Evolutionary conservation across 1,140 invertebrate genomes (phyloP), one percentile per base, ranked within the genome.

Genomic region (Platyura marginata): DNA sequence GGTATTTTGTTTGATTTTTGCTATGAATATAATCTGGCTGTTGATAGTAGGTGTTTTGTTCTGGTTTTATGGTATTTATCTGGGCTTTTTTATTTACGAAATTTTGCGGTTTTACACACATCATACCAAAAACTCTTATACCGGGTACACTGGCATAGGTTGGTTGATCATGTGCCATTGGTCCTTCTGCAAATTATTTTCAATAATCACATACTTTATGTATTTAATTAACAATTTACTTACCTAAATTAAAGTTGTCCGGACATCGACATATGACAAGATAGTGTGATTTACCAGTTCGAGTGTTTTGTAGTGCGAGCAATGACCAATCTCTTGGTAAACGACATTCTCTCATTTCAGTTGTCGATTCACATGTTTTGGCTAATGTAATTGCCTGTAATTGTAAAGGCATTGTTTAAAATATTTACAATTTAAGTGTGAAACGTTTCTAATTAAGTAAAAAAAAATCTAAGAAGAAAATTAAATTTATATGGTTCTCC

Each of bases 261-360:
- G 86, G 83, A 68, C 89, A 93, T 51, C 85, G 72, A 58, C 89
- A 94, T 47, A 92, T 90, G 40, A 92, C 88, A 36, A 94, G 67
- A 57, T 92, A 94, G 63, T 94, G 88, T 6, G 88, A 89, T 64
- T 93, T 92, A 46, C 89, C 89, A 6, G 87, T 93, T 51, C 88
- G 63, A 40, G 87, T 80, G 56, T 91, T 92, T 62, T 94, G 89
- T 38, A 94, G 64, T 3, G 89, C 89, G 41, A 94, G 62, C 36
- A 93, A 63, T 4, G 87, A 89, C 89, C 89, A 94, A 55, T 94
- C 89, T 47, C 85, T 72, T 0, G 86, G 84, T 23, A 79, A 71
- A 50, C 84, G 70, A 56, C 89, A 94, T 52, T 87, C 75, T 48
- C 87, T 69, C 75, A 94, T 87, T 58, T 89, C 84, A 2, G 76